Conservation (phyloP, 2,797 vertebrate genomes). For the Paramormyrops hopkinsi region DNA sequence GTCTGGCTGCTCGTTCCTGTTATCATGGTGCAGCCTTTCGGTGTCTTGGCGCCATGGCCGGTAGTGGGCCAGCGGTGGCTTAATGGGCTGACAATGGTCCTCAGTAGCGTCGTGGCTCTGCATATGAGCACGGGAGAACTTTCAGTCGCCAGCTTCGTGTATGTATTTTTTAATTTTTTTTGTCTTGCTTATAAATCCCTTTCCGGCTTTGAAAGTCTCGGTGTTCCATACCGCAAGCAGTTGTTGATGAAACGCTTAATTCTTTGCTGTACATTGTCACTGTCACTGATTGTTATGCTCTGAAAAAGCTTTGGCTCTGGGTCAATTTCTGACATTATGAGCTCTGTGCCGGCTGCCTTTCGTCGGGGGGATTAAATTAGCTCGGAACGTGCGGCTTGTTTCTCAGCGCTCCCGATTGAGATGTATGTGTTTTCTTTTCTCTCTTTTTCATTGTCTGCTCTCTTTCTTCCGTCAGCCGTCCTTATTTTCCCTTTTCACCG, state of each 20-base stretch:
- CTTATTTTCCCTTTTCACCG: not conserved
- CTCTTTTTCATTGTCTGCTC: not conserved
- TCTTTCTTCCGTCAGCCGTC: not conserved
- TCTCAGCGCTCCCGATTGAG: not conserved
- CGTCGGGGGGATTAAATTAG: not conserved
- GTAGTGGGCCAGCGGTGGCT: not conserved
- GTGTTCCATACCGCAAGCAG: not conserved
- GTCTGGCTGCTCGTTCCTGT: not conserved
- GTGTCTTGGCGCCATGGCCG: not conserved
- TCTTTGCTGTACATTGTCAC: not conserved
- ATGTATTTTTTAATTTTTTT: not conserved
- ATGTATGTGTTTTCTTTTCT: not conserved
- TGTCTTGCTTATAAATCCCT: not conserved
- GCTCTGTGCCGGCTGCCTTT: not conserved
- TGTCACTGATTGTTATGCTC: conserved; percentile 1
- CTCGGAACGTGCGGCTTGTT: not conserved
- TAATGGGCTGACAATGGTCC: not conserved
- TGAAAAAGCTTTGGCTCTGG: not conserved
- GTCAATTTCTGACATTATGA: conserved; percentile 2
- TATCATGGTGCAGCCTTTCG: not conserved
- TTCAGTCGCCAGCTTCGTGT: not conserved
- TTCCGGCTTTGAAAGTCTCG: not conserved
- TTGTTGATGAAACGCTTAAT: conserved; percentile 6
- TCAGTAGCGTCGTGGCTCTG: not conserved
- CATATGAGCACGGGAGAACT: not conserved